Percentiles rank a stretch among this genome's conserved stretches.
phyloP scores from a whole-genome alignment of 2,797 vertebrate genomes.

The Cyclura pinguis region DNA sequence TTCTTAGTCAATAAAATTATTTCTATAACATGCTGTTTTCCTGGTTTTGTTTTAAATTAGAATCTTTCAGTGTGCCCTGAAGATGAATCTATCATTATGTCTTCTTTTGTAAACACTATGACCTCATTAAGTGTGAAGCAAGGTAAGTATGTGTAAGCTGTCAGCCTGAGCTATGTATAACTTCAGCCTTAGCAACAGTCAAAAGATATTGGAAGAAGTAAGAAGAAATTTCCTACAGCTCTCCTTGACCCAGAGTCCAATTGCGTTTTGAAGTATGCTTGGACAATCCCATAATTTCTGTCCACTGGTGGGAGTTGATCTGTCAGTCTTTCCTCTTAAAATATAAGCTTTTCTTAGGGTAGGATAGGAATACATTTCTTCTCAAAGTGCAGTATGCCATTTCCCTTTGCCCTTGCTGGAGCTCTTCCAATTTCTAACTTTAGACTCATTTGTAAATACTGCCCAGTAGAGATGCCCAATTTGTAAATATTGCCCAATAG shows the following conservation, averaged over 20 bases:
- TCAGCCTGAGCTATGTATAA: neutral
- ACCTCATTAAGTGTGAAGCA: conserved; percentile 98
- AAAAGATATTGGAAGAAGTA: neutral
- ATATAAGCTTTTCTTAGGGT: neutral
- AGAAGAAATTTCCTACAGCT: neutral
- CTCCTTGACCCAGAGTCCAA: neutral
- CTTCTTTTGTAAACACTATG: conserved; percentile 99
- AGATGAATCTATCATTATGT: conserved; percentile 99
- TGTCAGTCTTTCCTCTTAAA: neutral
- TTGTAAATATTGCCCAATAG: neutral
- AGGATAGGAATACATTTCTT: neutral
- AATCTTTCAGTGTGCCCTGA: conserved; percentile 99
- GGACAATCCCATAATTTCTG: neutral
- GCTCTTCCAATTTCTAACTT: neutral
- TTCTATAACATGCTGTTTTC: neutral
- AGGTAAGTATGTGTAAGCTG: conserved; percentile 79
- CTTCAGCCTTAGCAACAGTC: neutral
- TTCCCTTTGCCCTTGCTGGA: neutral
- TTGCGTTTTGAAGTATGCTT: neutral
- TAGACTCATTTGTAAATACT: neutral
- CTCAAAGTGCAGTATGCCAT: neutral
- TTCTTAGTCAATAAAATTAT: neutral
- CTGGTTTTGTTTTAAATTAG: conserved; percentile 74
- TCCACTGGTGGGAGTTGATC: neutral
- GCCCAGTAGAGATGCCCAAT: too few species aligned